Conservation (phyloP, 2,113 vertebrate species). For the Erinaceus europaeus region DNA sequence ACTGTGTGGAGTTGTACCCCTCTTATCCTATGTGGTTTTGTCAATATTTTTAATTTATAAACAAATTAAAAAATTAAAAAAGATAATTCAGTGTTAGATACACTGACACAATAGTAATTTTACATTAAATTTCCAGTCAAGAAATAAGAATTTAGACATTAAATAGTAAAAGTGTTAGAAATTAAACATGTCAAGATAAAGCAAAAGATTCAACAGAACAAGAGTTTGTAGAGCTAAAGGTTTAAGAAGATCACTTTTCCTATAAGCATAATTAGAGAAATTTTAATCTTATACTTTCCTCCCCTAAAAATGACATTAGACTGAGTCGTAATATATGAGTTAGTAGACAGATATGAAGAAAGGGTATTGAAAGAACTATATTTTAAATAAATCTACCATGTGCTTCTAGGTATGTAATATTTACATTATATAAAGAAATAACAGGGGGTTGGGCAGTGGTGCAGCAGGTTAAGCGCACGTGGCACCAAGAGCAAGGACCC, state of each 20-base stretch:
- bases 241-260: background rate
- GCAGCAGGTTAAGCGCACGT: too few species aligned
- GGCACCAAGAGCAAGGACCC: too few species aligned
- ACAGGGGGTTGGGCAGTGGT: too few species aligned
- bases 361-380: background rate
- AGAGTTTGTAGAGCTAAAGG: background rate
- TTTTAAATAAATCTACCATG: conserved; percentile 3
- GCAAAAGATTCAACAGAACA: background rate
- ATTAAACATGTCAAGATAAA: background rate
- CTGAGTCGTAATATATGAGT: background rate
- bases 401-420: background rate
- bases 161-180: background rate
- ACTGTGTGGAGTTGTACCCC: too few species aligned
- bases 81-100: background rate
- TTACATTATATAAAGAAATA: background rate
- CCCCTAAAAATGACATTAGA: background rate
- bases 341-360: background rate
- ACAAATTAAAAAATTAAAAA: background rate
- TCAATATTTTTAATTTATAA: background rate
- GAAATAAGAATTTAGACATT: background rate
- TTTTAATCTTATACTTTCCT: background rate
- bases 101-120: background rate
- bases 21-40: too few species aligned
- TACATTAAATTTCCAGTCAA: background rate
- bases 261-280: background rate